Conservation (phyloP, 2,888 invertebrate genomes). For the Agriopis aurantiaria region DNA sequence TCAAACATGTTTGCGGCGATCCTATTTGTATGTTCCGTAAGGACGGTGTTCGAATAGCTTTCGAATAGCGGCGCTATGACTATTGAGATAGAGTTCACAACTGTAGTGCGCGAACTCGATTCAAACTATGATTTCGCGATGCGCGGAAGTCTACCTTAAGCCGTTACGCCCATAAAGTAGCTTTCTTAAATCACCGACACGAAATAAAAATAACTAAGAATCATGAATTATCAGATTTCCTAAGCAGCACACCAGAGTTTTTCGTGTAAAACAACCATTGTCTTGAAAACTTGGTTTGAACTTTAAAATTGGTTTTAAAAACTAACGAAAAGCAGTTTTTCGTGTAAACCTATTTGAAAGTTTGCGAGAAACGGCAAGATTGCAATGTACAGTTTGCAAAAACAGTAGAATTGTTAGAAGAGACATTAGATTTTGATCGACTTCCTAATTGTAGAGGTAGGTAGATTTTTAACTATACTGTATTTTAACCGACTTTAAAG, state of each 20-base stretch:
- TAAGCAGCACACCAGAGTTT: slow-evolving; percentile 2
- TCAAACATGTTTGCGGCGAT: too few species aligned
- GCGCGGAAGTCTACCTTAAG: too few species aligned
- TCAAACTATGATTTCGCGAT: too few species aligned
- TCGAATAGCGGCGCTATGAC: too few species aligned
- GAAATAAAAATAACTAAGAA: background rate
- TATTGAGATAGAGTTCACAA: too few species aligned
- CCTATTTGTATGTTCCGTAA: too few species aligned
- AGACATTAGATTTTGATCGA: background rate
- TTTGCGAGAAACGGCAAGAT: slow-evolving; percentile 34
- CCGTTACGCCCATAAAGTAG: slow-evolving; percentile 6
- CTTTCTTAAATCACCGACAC: slow-evolving; percentile 11
- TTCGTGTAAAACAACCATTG: slow-evolving; percentile 36
- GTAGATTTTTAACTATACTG: too few species aligned
- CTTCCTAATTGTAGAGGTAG: too few species aligned
- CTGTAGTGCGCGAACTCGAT: too few species aligned
- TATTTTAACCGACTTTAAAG: too few species aligned
- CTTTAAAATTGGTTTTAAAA: slow-evolving; percentile 45
- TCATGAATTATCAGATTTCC: too few species aligned
- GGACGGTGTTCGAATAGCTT: too few species aligned
- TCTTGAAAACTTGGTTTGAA: slow-evolving; percentile 38
- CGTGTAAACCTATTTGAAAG: slow-evolving; percentile 44
- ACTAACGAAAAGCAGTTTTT: slow-evolving; percentile 43
- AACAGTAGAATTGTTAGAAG: background rate
- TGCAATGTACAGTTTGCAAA: slow-evolving; percentile 32